Conservation (phyloP, 2,113 vertebrate species). For the Oceanodroma tethys region DNA sequence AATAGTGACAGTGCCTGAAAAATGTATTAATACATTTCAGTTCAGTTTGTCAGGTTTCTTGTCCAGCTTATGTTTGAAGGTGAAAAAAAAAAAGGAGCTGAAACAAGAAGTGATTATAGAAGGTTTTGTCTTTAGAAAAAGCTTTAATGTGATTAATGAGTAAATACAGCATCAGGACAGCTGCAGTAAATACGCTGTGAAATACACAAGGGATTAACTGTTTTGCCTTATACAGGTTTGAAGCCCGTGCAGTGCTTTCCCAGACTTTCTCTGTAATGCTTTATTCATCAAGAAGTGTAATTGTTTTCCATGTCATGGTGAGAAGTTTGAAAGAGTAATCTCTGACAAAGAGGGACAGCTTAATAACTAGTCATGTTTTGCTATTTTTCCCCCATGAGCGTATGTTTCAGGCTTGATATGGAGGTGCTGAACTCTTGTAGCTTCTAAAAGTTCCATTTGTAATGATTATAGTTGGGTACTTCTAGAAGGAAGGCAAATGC, state of each 20-base stretch:
- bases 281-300: neutral
- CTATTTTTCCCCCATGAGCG: neutral
- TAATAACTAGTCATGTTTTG: neutral
- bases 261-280: neutral
- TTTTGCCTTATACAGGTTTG: conserved; percentile 8
- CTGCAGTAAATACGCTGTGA: neutral
- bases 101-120: neutral
- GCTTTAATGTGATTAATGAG: conserved; percentile 31
- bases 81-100: neutral
- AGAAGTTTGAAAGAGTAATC: neutral
- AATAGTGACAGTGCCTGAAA: neutral
- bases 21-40: neutral
- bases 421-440: neutral
- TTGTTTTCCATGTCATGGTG: neutral
- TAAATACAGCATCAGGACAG: conserved; percentile 40
- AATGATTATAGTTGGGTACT: neutral
- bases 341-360: neutral
- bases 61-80: neutral
- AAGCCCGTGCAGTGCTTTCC: neutral
- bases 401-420: neutral
- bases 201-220: conserved; percentile 3
- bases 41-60: neutral
- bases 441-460: neutral
- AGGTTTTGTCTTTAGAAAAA: conserved; percentile 4
- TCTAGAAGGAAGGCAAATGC: neutral